These are phyloP conservation scores for Lasioglossum lativentre DNA, from an alignment of 2,888 invertebrate species.

Conservation along the genomic window DNA sequence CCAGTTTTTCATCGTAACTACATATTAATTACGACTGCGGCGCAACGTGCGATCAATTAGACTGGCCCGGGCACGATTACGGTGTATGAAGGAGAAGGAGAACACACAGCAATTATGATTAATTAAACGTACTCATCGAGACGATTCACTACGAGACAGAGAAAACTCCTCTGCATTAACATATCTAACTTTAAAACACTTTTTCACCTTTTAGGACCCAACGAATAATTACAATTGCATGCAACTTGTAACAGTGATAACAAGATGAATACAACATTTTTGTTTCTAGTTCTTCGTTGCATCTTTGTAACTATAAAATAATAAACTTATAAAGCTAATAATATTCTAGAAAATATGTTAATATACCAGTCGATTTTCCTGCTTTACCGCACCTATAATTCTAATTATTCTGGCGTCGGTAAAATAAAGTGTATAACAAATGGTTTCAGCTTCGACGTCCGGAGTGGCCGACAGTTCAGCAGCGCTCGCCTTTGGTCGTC, in stretches of 20 bases:
- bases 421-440: constrained; percentile 27
- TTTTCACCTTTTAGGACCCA: no score
- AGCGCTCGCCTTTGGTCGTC: constrained; percentile 87
- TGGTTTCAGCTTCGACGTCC: constrained; percentile 87
- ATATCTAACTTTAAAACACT: no score
- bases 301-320: no score
- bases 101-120: not conserved
- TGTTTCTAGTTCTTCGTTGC: no score
- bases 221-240: no score
- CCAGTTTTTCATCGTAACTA: constrained; percentile 5
- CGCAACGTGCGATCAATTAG: constrained; percentile 12
- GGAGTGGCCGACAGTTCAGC: constrained; percentile 86
- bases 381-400: not conserved
- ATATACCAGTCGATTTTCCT: no score
- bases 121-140: not conserved
- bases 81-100: not conserved
- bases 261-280: no score
- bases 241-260: no score
- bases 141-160: not conserved
- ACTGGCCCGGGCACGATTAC: no score
- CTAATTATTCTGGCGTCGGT: not conserved
- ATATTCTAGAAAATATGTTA: no score
- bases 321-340: no score
- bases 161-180: not conserved
- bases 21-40: not conserved